A percentile compares a stretch with the other conserved stretches of the same genome.
Conservation (phyloP, 1,140 invertebrate species). For the Zaprionus nigranus region DNA sequence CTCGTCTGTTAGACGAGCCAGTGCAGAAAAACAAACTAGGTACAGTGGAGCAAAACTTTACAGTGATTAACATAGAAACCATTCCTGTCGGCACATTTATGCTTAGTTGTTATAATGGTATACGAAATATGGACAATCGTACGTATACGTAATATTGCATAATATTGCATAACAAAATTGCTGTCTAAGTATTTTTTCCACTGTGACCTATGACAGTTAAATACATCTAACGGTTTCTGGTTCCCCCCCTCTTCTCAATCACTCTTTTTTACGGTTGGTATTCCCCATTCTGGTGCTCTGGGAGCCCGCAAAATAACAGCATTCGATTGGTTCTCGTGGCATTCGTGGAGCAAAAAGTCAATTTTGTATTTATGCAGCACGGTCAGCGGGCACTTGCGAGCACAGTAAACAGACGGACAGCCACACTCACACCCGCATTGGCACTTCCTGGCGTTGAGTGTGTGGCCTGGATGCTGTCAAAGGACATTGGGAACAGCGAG, state of each 20-base stretch:
- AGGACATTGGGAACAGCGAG: constrained; percentile 45
- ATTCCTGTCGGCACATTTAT: neutral
- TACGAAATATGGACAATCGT: neutral
- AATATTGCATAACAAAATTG: too few species aligned
- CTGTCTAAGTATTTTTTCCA: neutral
- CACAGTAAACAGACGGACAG: constrained; percentile 70
- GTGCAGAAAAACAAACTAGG: neutral
- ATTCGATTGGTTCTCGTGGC: constrained; percentile 65
- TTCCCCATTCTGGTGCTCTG: neutral
- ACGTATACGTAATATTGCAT: neutral
- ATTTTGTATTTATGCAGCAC: constrained; percentile 79
- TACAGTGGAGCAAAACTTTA: constrained; percentile 6
- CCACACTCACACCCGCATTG: constrained; percentile 31
- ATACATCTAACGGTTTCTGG: neutral
- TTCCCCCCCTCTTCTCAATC: neutral
- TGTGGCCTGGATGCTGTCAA: constrained; percentile 11
- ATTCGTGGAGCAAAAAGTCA: constrained; percentile 66
- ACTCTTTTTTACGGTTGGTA: neutral
- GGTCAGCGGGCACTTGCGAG: constrained; percentile 72
- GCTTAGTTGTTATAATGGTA: neutral
- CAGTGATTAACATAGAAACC: neutral
- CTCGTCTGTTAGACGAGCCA: neutral
- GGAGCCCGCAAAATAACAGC: constrained; percentile 21
- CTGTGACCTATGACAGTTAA: neutral
- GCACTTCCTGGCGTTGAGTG: constrained; percentile 45